Evolutionary conservation across 1,140 invertebrate genomes (phyloP).

Genomic region (Cataglyphis hispanica): DNA sequence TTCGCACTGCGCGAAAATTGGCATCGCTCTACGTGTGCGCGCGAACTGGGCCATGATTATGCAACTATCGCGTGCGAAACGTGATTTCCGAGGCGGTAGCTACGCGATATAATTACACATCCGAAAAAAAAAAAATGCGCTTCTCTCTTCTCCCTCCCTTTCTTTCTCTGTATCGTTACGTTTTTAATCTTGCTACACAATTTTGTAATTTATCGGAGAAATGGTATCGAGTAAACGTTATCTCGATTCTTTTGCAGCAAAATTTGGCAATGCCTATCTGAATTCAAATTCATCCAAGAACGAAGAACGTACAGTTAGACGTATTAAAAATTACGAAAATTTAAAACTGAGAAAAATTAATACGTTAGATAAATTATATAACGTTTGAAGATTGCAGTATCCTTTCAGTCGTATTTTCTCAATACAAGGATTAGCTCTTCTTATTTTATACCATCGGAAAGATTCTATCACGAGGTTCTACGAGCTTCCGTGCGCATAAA

Average conservation of each 20-base stretch:
- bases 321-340: too few relatives aligned
- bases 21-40: not conserved
- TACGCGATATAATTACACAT: slow-evolving; percentile 25
- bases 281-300: not conserved
- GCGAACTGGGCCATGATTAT: slow-evolving; percentile 63
- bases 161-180: not conserved
- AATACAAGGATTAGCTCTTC: not conserved
- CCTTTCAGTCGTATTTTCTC: not conserved
- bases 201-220: not conserved
- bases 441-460: not conserved
- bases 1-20: slow-evolving; percentile 52
- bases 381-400: too few relatives aligned
- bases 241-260: too few relatives aligned
- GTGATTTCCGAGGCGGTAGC: slow-evolving; percentile 20
- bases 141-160: not conserved
- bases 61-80: slow-evolving; percentile 55
- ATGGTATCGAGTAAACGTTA: not conserved
- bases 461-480: not conserved
- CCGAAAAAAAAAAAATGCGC: slow-evolving; percentile 64
- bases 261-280: not conserved
- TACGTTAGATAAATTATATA: too few relatives aligned
- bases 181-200: not conserved
- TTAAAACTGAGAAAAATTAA: too few relatives aligned
- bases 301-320: not conserved
- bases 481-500: not conserved